Base-by-base conservation (phyloP, 1,140 invertebrate species). In the Sminthurides bifidus region DNA sequence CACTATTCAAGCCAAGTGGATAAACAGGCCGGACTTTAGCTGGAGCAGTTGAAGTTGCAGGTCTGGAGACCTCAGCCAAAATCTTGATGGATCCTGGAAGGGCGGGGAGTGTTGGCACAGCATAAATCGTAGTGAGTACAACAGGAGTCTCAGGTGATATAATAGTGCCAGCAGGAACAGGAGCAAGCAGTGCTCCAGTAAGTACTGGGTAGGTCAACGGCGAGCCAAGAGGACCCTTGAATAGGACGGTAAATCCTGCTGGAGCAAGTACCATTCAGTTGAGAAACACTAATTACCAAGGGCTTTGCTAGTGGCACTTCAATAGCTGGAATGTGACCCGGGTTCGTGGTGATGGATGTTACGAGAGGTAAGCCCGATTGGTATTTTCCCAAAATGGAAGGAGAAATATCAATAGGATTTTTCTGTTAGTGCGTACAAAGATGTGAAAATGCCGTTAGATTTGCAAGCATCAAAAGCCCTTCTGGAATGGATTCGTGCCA, bases 231-330 rank as follows among this genome's bases (percentile, higher is more conserved):
- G 46, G 40, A 2, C 45, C 57, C 17, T 45, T 33, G 5, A 37
- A 27, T 4, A 40, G 23, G 12, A 58, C 56, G 10, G n/a, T 54
- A 37, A 54, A 59, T 17, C 57, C 57, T 6, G 52, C 37, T 14
- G 57, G 57, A 17, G 57, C 52, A 2, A 31, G 4, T 6, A 59
- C 52, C n/a, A 2, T 54, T 15, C 14, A 44, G 6, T n/a, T 24
- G n/a, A 5, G 40, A 19, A 6, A 10, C 3, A 3, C 31, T 31
- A 17, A 58, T 6, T n/a, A 59, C 45, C 35, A 59, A 23, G 3
- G 57, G 57, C 23, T 49, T 33, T 10, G 37, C 15, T n/a, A 59
- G 24, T 50, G 57, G 51, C 17, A 59, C 35, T 43, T 59, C 52
- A 24, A 59, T 33, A 2, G 57, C 57, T 23, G 57, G 57, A 14